Conservation (phyloP, 2,888 invertebrate genomes). For the Venusia cambrica region DNA sequence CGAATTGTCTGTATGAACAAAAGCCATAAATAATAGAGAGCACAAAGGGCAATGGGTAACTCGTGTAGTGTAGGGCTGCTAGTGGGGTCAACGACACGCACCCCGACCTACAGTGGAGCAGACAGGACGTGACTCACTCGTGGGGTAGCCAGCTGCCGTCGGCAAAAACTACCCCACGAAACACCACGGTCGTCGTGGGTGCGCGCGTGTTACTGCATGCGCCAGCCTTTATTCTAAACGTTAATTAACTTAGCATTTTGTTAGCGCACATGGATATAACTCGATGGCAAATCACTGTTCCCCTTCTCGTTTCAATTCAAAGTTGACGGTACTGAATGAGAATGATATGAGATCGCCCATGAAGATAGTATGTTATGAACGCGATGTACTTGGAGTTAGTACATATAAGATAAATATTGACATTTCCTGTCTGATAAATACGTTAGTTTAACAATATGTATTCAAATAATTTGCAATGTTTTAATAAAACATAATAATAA, state of each 20-base stretch:
- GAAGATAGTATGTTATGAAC: conserved; percentile 1
- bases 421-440: conserved; percentile 12
- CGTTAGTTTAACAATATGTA: conserved; percentile 9
- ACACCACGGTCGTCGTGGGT: conserved; percentile 38
- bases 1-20: conserved; percentile 54
- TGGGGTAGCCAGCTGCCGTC: conserved; percentile 77
- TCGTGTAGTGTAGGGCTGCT: conserved; percentile 70
- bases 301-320: conserved; percentile 9
- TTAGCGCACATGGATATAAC: conserved; percentile 13
- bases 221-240: conserved; percentile 28
- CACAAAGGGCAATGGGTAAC: conserved; percentile 72
- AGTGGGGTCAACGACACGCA: conserved; percentile 77
- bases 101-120: conserved; percentile 71
- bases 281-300: conserved; percentile 17
- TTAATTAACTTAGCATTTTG: conserved; percentile 30
- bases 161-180: conserved; percentile 69
- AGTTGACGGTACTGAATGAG: conserved; percentile 2
- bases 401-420: conserved; percentile 12
- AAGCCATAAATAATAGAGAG: conserved; percentile 65
- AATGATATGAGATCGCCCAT: conserved; percentile 1
- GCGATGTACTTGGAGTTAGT: conserved; percentile 2
- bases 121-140: conserved; percentile 77
- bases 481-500: conserved; percentile 13
- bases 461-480: too few relatives aligned
- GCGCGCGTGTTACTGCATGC: conserved; percentile 43